Conservation (phyloP, 2,888 invertebrate species). For the Caradrina kadenii region DNA sequence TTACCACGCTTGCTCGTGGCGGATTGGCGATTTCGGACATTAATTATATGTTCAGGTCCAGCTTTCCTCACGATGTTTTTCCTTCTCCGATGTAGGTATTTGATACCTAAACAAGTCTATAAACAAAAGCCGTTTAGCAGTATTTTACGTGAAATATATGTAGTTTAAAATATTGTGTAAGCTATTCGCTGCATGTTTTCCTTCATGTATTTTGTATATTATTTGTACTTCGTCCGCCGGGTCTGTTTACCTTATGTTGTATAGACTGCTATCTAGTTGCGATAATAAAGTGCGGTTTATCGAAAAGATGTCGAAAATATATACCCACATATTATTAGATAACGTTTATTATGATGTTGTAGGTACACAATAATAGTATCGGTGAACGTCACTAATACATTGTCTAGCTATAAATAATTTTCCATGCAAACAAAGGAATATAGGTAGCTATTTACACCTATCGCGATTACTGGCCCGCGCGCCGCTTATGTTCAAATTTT, state of each 20-base stretch:
- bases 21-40: too few species aligned
- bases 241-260: constrained; percentile 28
- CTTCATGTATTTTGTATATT: constrained; percentile 7
- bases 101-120: background rate
- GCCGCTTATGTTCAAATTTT: too few species aligned
- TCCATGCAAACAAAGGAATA: background rate
- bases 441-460: too few species aligned
- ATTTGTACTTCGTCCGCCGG: constrained; percentile 2
- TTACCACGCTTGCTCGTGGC: too few species aligned
- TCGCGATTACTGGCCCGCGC: too few species aligned
- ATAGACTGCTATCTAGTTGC: constrained; percentile 34
- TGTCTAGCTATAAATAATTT: constrained; percentile 4
- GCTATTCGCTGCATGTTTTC: background rate
- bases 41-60: too few species aligned
- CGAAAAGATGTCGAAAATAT: constrained; percentile 37
- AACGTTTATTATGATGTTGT: constrained; percentile 43
- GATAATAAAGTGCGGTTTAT: constrained; percentile 46
- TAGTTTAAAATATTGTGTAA: background rate
- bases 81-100: too few species aligned
- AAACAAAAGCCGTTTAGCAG: background rate
- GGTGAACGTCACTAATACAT: constrained; percentile 9
- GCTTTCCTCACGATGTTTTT: too few species aligned
- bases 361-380: constrained; percentile 15
- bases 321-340: constrained; percentile 31
- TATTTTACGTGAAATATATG: background rate